Evolutionary conservation across 2,888 invertebrate genomes (phyloP).

Genomic region (Fragum fragum): DNA sequence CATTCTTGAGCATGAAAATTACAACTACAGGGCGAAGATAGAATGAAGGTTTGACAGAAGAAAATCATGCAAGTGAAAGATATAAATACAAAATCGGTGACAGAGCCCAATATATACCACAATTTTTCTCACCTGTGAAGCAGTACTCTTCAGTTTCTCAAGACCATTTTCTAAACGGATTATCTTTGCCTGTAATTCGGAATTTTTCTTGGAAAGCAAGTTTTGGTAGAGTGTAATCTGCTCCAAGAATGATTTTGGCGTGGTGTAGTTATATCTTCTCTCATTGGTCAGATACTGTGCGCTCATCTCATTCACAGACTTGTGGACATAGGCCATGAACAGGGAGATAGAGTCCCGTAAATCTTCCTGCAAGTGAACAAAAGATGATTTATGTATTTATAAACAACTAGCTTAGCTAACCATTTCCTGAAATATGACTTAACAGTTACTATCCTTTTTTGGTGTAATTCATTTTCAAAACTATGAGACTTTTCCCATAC

Average conservation of each 20-base stretch:
- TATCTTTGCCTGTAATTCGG: slow-evolving; percentile 95
- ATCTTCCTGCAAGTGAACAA: slow-evolving; percentile 88
- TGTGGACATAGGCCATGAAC: slow-evolving; percentile 98
- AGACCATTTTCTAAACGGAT: slow-evolving; percentile 96
- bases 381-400: too few relatives aligned
- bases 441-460: too few relatives aligned
- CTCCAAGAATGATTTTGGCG: slow-evolving; percentile 98
- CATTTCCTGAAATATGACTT: too few relatives aligned
- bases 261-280: slow-evolving; percentile 97
- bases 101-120: too few relatives aligned
- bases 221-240: slow-evolving; percentile 97
- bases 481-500: too few relatives aligned
- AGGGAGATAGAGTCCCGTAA: slow-evolving; percentile 94
- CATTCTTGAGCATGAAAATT: too few relatives aligned
- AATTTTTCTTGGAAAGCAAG: slow-evolving; percentile 93
- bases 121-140: slow-evolving; percentile 90
- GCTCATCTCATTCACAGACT: slow-evolving; percentile 96
- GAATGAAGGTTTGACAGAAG: too few relatives aligned
- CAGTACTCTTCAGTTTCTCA: slow-evolving; percentile 95
- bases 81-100: too few relatives aligned
- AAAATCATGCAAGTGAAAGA: too few relatives aligned
- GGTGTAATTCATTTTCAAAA: too few relatives aligned
- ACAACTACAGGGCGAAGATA: too few relatives aligned
- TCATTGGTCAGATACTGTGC: slow-evolving; percentile 95
- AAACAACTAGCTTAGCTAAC: too few relatives aligned